Percentiles rank a stretch among this genome's conserved stretches.
phyloP scores from a whole-genome alignment of 2,888 invertebrate species.

The Hirtodrosophila confusa region DNA sequence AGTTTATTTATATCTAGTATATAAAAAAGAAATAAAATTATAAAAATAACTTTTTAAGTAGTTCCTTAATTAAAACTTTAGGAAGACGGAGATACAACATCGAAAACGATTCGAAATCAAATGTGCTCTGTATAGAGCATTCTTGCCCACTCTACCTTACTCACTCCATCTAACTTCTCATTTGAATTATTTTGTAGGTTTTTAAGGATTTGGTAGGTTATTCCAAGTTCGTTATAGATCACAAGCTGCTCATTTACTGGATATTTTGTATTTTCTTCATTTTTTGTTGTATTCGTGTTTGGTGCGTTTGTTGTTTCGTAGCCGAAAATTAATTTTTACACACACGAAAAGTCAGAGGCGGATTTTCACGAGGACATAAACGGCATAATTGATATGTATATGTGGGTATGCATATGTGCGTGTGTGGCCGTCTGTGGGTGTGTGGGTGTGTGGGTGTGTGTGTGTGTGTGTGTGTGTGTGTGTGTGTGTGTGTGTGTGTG shows the following conservation, averaged over 20 bases:
- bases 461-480: conserved; percentile 3
- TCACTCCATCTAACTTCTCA: too few relatives aligned
- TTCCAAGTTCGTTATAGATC: conserved; percentile 17
- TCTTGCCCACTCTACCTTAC: too few relatives aligned
- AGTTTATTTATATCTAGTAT: too few relatives aligned
- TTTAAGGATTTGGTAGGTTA: background rate
- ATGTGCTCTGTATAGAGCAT: too few relatives aligned
- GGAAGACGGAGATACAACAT: too few relatives aligned
- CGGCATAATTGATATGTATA: conserved; percentile 76
- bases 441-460: conserved; percentile 11
- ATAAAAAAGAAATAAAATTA: too few relatives aligned
- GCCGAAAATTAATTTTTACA: conserved; percentile 67
- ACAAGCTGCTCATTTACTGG: background rate
- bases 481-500: too few relatives aligned
- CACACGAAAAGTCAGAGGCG: conserved; percentile 32
- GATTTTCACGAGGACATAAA: conserved; percentile 54
- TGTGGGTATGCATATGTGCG: conserved; percentile 13
- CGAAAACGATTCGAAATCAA: too few relatives aligned
- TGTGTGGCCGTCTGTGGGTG: background rate
- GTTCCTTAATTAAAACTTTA: too few relatives aligned
- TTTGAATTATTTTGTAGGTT: too few relatives aligned
- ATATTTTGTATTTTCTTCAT: background rate
- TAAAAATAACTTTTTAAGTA: too few relatives aligned
- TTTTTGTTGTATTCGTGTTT: conserved; percentile 12
- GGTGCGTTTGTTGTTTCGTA: conserved; percentile 18